These are phyloP conservation scores for Rhagophthalmus giganteus DNA, from an alignment of 2,888 invertebrate species.

Conservation along the genomic window DNA sequence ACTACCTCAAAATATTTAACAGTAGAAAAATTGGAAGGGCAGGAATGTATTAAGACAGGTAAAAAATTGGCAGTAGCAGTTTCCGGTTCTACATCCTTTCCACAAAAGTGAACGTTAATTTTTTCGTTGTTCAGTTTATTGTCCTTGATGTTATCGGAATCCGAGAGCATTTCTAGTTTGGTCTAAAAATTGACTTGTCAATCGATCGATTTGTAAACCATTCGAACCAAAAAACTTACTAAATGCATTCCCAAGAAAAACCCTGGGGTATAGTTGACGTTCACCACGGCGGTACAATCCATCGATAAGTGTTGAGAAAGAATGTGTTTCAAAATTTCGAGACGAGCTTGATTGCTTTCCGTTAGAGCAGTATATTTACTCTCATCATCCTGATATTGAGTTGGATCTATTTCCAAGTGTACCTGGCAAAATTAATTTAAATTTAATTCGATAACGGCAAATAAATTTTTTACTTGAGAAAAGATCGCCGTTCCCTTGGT, in stretches of 20 bases:
- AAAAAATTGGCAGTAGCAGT: conserved; percentile 63
- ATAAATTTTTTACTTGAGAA: conserved; percentile 68
- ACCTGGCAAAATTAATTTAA: conserved; percentile 59
- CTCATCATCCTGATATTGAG: conserved; percentile 66
- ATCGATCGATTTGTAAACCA: too few relatives aligned
- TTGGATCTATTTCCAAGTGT: conserved; percentile 79
- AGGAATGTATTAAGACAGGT: conserved; percentile 76
- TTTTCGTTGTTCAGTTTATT: conserved; percentile 62
- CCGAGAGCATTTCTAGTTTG: conserved; percentile 71
- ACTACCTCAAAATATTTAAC: conserved; percentile 80
- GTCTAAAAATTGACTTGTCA: conserved; percentile 64
- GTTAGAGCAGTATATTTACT: conserved; percentile 61
- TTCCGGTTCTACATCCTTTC: conserved; percentile 63
- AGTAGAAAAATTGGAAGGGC: conserved; percentile 84
- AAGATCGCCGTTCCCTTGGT: conserved; percentile 76
- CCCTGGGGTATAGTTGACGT: conserved; percentile 62
- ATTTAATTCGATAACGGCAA: background rate
- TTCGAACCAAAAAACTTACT: too few relatives aligned
- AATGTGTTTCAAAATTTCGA: conserved; percentile 78
- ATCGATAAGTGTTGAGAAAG: conserved; percentile 70
- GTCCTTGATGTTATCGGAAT: conserved; percentile 50
- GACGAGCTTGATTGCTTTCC: conserved; percentile 69
- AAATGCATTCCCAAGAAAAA: conserved; percentile 81
- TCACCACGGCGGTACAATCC: conserved; percentile 57
- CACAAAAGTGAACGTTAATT: conserved; percentile 72